Evolutionary conservation across 2,797 vertebrate species (phyloP), one percentile per base, ranked within the genome.

Genomic region (Buceros bicornis): DNA sequence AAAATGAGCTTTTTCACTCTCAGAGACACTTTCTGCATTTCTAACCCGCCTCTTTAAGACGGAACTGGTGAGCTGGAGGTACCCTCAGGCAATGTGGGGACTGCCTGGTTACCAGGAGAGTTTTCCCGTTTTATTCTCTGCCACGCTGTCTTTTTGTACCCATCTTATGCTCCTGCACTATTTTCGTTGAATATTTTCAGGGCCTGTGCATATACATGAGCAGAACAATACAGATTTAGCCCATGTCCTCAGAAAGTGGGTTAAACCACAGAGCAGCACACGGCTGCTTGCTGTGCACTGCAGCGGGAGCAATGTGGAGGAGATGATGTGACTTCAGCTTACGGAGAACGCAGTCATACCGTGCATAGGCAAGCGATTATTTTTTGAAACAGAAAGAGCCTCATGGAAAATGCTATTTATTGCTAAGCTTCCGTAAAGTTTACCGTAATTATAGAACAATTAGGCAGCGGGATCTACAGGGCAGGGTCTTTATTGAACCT

Each of bases 361-460:
- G 7, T 40, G 42, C 72, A 89, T 40, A 74, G 51, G 60, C 50
- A 81, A 77, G 89, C 0, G 33, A 80, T n/a, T 85, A 78, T 43
- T 82, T 89, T 77, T 78, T 87, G 81, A 71, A 93, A 80, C 50
- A 69, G 71, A 78, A 57, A 42, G 60, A 61, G 33, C 69, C 71
- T 91, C 33, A 80, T 74, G 82, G 92, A 92, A 96, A 94, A 85
- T 85, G 71, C 51, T 93, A 89, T 96, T 94, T 96, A 92, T 87
- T 96, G 78, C 89, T 93, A 57, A 35, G 53, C 37, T 77, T 92
- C 92, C 24, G 31, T n/a, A 87, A 84, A 93, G 26, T 42, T 72
- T 93, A 29, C 42, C 10, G 25, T 87, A 93, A 89, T 91, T 87
- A 67, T n/a, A 77, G 89, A 94, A 65, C 28, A 61, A 66, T 84